phyloP scores from a whole-genome alignment of 2,113 vertebrate genomes.

The Pseudorhombus dupliciocellatus region DNA sequence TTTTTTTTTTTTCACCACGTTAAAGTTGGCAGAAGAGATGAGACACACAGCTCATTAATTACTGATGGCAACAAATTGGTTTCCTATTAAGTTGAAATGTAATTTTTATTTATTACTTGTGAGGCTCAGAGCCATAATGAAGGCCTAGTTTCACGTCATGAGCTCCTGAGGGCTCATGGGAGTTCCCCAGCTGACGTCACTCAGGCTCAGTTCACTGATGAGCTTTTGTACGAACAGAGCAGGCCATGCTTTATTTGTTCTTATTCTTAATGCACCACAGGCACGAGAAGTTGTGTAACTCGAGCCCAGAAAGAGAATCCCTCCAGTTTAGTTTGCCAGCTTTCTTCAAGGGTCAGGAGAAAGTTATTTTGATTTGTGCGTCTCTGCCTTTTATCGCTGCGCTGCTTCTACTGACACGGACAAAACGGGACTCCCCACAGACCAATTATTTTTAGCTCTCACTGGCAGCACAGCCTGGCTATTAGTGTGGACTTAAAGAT shows the following conservation, averaged over 20 bases:
- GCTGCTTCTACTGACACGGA: slow-evolving; percentile 68
- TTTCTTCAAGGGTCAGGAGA: slow-evolving; percentile 51
- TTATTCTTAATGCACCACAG: background rate
- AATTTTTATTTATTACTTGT: no score
- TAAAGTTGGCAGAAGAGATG: slow-evolving; percentile 2
- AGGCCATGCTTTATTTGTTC: slow-evolving; percentile 20
- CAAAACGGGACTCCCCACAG: slow-evolving; percentile 64
- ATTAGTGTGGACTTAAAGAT: slow-evolving; percentile 53
- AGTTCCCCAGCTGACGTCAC: no score
- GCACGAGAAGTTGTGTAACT: slow-evolving; percentile 16
- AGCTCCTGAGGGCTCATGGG: no score
- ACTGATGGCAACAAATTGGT: slow-evolving; percentile 28
- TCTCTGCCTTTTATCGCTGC: slow-evolving; percentile 64
- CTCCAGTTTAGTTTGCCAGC: slow-evolving; percentile 19
- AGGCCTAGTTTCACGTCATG: no score
- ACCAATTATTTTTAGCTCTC: slow-evolving; percentile 76
- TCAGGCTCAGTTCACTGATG: no score
- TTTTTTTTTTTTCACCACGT: no score
- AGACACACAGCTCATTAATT: slow-evolving; percentile 34
- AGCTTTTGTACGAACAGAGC: background rate
- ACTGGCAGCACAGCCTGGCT: slow-evolving; percentile 51
- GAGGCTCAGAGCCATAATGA: no score
- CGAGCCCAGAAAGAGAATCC: slow-evolving; percentile 24
- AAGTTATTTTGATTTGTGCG: slow-evolving; percentile 60
- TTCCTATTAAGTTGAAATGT: no score